These are phyloP conservation scores for Dendrocincla tyrannina DNA, from an alignment of 2,797 vertebrate species.

Conservation along the genomic window DNA sequence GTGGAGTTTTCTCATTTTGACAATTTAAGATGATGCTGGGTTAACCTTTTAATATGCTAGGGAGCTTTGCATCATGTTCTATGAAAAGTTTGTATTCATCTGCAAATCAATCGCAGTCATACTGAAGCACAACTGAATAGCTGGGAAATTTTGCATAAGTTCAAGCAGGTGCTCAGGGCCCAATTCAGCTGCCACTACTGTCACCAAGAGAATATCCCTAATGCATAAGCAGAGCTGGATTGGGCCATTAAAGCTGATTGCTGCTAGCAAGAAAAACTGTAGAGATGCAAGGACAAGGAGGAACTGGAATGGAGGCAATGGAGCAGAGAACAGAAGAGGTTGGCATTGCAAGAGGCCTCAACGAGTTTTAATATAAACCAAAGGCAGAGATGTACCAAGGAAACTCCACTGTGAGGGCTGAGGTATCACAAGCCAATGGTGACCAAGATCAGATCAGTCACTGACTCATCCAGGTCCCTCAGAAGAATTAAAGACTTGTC, in stretches of 20 bases:
- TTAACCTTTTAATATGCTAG: slow-evolving; percentile 33
- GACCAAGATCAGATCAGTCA: not conserved
- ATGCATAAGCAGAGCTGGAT: not conserved
- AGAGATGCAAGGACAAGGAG: not conserved
- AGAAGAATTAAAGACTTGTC: slow-evolving; percentile 49
- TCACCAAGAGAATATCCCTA: not conserved
- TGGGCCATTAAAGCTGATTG: not conserved
- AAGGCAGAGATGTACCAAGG: slow-evolving; percentile 18
- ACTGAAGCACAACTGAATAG: not conserved
- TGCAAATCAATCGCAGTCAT: not conserved
- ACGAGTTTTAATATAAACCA: not conserved
- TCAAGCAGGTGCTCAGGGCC: not conserved
- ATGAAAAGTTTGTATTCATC: not conserved
- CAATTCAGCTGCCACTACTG: slow-evolving; percentile 19
- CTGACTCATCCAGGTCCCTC: slow-evolving; percentile 44
- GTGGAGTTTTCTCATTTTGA: not conserved
- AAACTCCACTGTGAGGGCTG: not conserved
- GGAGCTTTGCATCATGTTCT: slow-evolving; percentile 22
- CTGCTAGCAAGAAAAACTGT: not conserved
- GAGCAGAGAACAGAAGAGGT: slow-evolving; percentile 30
- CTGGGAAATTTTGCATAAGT: not conserved
- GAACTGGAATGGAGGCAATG: slow-evolving; percentile 17
- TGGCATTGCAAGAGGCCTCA: slow-evolving; percentile 47
- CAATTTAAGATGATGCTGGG: not conserved
- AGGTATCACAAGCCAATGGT: not conserved